Conservation (phyloP, 2,797 vertebrate species). For the Tapera naevia region DNA sequence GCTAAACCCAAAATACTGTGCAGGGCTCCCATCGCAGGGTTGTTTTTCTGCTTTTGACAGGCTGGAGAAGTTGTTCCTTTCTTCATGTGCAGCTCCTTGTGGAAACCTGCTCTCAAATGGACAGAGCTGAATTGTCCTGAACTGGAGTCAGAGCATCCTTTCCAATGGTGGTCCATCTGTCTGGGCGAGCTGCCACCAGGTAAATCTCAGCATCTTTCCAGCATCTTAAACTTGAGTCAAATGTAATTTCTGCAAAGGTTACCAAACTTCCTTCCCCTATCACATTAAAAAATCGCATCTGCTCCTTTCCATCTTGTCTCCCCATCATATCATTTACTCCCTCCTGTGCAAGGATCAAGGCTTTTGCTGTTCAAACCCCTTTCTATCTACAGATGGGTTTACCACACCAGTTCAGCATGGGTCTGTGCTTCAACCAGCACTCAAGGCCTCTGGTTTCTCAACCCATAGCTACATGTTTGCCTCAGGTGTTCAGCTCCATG, state of each 20-base stretch:
- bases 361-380: neutral
- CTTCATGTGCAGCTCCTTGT: neutral
- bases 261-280: neutral
- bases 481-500: neutral
- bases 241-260: neutral
- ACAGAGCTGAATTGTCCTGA: neutral
- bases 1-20: neutral
- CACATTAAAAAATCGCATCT: neutral
- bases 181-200: neutral
- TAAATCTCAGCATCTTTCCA: neutral
- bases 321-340: neutral
- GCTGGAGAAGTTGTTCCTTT: neutral
- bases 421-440: neutral
- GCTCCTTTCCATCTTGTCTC: neutral
- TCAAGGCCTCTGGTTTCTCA: neutral
- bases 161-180: neutral
- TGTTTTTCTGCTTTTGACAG: neutral
- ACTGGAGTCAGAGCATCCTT: neutral
- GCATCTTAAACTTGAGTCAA: neutral
- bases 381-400: neutral
- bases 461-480: fast-evolving
- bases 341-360: neutral
- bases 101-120: neutral
- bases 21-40: neutral
- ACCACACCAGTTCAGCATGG: neutral